Conservation (phyloP, 1,140 invertebrate genomes). For the Pemphigus obesinymphae region DNA sequence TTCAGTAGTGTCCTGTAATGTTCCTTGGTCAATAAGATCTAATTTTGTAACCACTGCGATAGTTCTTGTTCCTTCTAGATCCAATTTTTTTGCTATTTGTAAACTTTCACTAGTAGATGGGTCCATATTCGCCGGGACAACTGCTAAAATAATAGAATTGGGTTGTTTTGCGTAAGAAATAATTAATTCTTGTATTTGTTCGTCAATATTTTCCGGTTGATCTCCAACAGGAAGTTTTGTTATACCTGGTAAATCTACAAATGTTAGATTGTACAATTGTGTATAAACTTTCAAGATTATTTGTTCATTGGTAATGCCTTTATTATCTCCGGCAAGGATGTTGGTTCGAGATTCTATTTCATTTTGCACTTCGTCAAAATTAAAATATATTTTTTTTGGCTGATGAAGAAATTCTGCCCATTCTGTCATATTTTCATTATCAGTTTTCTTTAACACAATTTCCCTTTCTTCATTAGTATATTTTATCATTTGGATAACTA, state of each 20-base stretch:
- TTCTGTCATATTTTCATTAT: slow-evolving; percentile 65
- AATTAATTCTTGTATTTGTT: slow-evolving; percentile 73
- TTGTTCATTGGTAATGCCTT: slow-evolving; percentile 66
- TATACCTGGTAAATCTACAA: slow-evolving; percentile 92
- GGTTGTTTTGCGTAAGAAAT: slow-evolving; percentile 88
- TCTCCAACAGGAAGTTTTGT: slow-evolving; percentile 94
- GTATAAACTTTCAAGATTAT: slow-evolving; percentile 66
- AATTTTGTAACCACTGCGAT: slow-evolving; percentile 70
- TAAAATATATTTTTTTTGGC: slow-evolving; percentile 62
- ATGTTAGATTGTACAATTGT: slow-evolving; percentile 84
- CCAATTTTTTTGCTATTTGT: slow-evolving; percentile 90
- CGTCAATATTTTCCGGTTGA: slow-evolving; percentile 60
- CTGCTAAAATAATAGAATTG: slow-evolving; percentile 89
- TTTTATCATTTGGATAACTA: slow-evolving; percentile 43
- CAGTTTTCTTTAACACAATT: slow-evolving; percentile 51
- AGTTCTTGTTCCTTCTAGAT: slow-evolving; percentile 79
- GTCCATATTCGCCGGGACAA: slow-evolving; percentile 93
- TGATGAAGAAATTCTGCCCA: slow-evolving; percentile 70
- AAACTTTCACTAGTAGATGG: slow-evolving; percentile 93
- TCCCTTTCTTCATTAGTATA: not conserved
- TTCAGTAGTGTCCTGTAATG: slow-evolving; percentile 73
- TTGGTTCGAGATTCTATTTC: slow-evolving; percentile 74
- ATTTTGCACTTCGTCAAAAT: slow-evolving; percentile 64
- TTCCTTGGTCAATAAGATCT: slow-evolving; percentile 74
- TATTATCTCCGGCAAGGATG: slow-evolving; percentile 63